Evolutionary conservation across 2,888 invertebrate species (phyloP).

Genomic region (Crocallis elinguaria): DNA sequence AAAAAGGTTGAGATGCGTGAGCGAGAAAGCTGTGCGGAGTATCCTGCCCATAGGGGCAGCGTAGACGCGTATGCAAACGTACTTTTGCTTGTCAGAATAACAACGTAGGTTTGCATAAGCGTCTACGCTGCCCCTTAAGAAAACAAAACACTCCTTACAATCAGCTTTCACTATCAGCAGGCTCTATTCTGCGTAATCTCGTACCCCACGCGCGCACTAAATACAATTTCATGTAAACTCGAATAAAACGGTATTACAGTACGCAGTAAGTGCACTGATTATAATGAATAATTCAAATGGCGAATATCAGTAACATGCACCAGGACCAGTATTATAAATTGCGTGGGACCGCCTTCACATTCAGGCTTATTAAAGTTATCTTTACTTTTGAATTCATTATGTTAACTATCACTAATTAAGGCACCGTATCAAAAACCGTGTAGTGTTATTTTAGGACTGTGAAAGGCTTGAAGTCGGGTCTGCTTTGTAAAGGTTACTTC

Average conservation of each 20-base stretch:
- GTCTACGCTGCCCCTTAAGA: no score
- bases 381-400: conserved; percentile 63
- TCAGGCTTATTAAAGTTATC: conserved; percentile 67
- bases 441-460: conserved; percentile 33
- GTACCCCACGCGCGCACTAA: conserved; percentile 11
- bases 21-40: no score
- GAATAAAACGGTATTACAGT: conserved; percentile 55
- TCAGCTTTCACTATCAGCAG: neutral
- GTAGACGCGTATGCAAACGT: no score
- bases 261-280: conserved; percentile 71
- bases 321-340: conserved; percentile 40
- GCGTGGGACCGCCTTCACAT: conserved; percentile 63
- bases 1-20: no score
- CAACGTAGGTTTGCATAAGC: no score
- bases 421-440: conserved; percentile 35
- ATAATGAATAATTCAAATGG: conserved; percentile 78
- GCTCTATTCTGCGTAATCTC: no score
- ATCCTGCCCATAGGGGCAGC: no score
- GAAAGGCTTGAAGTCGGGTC: conserved; percentile 4
- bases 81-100: no score
- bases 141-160: neutral
- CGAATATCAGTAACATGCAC: conserved; percentile 55
- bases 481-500: no score
- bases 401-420: conserved; percentile 63
- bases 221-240: conserved; percentile 30